Evolutionary conservation across 2,797 vertebrate species (phyloP).

Genomic region (Sebastes goodei): DNA sequence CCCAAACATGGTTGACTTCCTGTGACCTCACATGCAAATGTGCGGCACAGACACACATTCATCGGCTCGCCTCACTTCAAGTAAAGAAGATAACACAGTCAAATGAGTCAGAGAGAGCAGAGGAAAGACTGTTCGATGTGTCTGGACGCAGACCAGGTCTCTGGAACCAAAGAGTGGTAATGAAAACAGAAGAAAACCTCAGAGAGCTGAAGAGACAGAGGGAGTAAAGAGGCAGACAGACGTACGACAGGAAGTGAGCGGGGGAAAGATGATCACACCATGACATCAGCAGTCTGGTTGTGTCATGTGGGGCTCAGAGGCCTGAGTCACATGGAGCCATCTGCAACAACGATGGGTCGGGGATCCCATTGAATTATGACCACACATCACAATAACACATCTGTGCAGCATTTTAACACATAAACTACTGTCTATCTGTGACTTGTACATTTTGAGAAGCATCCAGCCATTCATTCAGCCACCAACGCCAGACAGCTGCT

Average conservation of each 20-base stretch:
- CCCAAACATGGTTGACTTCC: conserved; percentile 8
- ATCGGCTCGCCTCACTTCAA: neutral
- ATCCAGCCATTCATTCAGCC: too few relatives aligned
- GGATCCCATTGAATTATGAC: neutral
- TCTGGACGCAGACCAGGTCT: neutral
- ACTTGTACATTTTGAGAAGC: too few relatives aligned
- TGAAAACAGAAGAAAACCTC: neutral
- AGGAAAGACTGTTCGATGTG: neutral
- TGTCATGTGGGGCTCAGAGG: conserved; percentile 35
- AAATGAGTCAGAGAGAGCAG: conserved; percentile 46
- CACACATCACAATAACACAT: neutral
- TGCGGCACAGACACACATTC: neutral
- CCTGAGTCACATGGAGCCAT: conserved; percentile 51
- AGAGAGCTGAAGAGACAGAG: neutral
- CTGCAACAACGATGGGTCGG: neutral
- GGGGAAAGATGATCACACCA: conserved; percentile 15
- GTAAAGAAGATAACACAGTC: conserved; percentile 36
- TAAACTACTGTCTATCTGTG: neutral
- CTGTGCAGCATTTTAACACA: neutral
- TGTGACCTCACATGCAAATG: conserved; percentile 36
- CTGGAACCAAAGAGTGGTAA: neutral
- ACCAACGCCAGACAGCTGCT: too few relatives aligned
- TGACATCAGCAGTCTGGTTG: conserved; percentile 47
- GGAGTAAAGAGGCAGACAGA: neutral
- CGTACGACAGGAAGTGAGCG: conserved; percentile 40